A percentile compares a stretch with the other conserved stretches of the same genome.
Conservation (phyloP, 2,113 vertebrate genomes). For the Phalacrocorax pelagicus region DNA sequence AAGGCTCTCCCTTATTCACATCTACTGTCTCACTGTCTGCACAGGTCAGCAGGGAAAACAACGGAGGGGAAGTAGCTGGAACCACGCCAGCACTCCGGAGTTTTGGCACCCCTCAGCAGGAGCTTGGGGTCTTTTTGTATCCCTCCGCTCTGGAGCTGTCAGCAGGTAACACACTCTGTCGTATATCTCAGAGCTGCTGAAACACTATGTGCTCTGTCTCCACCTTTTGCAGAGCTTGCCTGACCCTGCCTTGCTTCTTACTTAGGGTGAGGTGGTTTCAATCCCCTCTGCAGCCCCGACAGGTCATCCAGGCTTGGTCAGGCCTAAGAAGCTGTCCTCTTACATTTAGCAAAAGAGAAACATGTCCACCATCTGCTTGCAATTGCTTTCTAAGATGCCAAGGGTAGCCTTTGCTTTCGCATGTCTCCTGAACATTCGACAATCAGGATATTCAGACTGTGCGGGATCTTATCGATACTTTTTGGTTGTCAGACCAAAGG, state of each 20-base stretch:
- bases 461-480: background rate
- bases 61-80: background rate
- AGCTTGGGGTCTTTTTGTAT: background rate
- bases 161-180: background rate
- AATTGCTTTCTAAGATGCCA: background rate
- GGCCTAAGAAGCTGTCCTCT: background rate
- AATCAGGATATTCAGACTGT: background rate
- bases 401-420: background rate
- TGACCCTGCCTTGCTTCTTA: conserved; percentile 37
- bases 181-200: background rate
- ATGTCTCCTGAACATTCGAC: rapidly evolving
- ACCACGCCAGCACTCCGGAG: rapidly evolving
- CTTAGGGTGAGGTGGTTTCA: background rate
- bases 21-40: background rate
- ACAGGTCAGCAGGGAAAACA: background rate
- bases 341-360: background rate
- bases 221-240: background rate
- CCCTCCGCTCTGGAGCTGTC: background rate
- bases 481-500: background rate
- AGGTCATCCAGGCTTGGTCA: background rate
- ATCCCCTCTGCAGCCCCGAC: background rate
- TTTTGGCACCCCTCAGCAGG: background rate
- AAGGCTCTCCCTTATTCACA: background rate
- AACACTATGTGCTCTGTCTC: background rate
- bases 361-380: background rate